Evolutionary conservation across 2,797 vertebrate genomes (phyloP).

Genomic region (Phrynocephalus vlangalii): DNA sequence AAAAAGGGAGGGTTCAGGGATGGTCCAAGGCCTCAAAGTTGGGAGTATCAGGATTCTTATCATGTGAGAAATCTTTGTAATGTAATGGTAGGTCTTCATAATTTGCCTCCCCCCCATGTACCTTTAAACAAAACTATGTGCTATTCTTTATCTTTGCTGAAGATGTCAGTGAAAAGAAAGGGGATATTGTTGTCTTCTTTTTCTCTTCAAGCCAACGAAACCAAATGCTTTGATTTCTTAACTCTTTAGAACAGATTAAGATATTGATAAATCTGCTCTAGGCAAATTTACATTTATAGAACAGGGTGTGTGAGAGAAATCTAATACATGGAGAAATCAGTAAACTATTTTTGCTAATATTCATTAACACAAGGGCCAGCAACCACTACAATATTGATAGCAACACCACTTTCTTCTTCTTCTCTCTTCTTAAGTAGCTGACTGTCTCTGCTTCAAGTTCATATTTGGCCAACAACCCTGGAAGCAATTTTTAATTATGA

Average conservation of each 20-base stretch:
- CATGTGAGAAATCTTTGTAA: neutral
- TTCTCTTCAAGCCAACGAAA: neutral
- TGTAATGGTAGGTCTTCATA: neutral
- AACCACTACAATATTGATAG: conserved; percentile 29
- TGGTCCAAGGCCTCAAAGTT: no score
- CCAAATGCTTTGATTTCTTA: neutral
- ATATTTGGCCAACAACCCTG: conserved; percentile 42
- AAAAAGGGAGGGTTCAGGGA: no score
- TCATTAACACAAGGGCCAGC: conserved; percentile 43
- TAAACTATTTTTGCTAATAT: conserved; percentile 38
- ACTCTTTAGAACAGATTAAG: neutral
- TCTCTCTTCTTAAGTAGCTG: conserved; percentile 43
- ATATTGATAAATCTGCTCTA: neutral
- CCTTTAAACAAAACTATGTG: neutral
- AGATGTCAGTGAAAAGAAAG: neutral
- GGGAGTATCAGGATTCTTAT: no score
- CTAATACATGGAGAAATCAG: neutral
- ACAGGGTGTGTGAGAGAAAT: neutral
- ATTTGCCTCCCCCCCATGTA: neutral
- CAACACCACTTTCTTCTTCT: neutral
- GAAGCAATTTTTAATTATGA: conserved; percentile 44
- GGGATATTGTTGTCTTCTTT: neutral
- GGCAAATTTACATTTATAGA: neutral
- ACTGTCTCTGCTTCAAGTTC: conserved; percentile 47
- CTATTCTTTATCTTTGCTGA: neutral